Evolutionary conservation across 2,888 invertebrate genomes (phyloP), one percentile per base, ranked within the genome.

Genomic region (Azorinus chamasolen): DNA sequence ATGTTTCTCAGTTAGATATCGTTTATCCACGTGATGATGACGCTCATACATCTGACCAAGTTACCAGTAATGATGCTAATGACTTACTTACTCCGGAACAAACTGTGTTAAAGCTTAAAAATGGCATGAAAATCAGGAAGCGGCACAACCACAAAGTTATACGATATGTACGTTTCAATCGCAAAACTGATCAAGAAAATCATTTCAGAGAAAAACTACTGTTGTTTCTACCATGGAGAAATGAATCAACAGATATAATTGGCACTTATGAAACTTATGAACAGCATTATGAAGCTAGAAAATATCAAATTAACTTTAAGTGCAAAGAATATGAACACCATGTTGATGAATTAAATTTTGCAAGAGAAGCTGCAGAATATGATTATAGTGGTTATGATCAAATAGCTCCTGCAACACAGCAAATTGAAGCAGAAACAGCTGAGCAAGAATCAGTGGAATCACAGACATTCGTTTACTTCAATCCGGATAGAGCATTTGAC

Each of bases 401-500:
- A n/a, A 27, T 50, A 18, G 45, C n/a, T 50, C 62, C 39, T 14
- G 22, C 4, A 50, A 14, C 58, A 24, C 64, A 79, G 37, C 62
- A 79, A 50, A 39, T 22, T 22, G 73, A 79, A 45, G 45, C 45
- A 50, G 70, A 74, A 50, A 65, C 69, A 65, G 55, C 45, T 37
- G 61, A 48, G 41, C 50, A 62, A 61, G 70, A 64, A 24, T 6
- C 63, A 24, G 39, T 16, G 39, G 62, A 61, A 24, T 61, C 71
- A n/a, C 66, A 77, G 43, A 41, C 68, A 22, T 76, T 73, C 65
- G 46, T 72, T 20, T 73, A 61, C 45, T 80, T 76, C 41, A 65
- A 80, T 50, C 75, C 76, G 18, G 68, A 71, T 43, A 24, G 45
- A 51, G 12, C n/a, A 32, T 4, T n/a, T 12, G 59, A 69, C 43